Percentiles rank a stretch among this genome's conserved stretches.
These are phyloP conservation scores for Drosophila trapezifrons DNA, from an alignment of 1,140 invertebrate species.

Conservation along the genomic window DNA sequence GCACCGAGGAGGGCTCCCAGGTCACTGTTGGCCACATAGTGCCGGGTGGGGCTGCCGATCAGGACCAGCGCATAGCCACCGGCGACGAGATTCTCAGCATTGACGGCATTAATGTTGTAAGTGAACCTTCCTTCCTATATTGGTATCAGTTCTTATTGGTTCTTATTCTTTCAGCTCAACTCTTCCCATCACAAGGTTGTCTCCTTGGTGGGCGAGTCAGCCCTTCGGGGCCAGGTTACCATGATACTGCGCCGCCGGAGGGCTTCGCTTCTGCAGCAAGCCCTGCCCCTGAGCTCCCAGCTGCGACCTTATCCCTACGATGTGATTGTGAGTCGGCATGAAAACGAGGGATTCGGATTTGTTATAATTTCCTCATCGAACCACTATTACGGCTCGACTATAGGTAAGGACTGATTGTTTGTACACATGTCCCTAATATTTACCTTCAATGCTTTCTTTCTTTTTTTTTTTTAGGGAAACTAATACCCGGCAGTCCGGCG, in stretches of 20 bases:
- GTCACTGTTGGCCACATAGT: slow-evolving; percentile 98
- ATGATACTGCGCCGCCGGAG: slow-evolving; percentile 88
- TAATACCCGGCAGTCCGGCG: slow-evolving; percentile 97
- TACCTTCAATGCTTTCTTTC: background rate
- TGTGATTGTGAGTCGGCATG: slow-evolving; percentile 93
- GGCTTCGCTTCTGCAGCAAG: slow-evolving; percentile 71
- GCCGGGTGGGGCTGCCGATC: slow-evolving; percentile 94
- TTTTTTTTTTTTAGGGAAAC: slow-evolving; percentile 87
- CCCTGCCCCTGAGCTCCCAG: slow-evolving; percentile 39
- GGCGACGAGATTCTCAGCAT: slow-evolving; percentile 96
- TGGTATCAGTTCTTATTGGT: background rate
- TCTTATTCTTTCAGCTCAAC: slow-evolving; percentile 85
- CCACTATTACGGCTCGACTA: slow-evolving; percentile 90
- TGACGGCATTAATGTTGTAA: slow-evolving; percentile 90
- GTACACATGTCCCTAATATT: too few relatives aligned
- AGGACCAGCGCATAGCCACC: slow-evolving; percentile 92
- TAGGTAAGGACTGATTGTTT: slow-evolving; percentile 87
- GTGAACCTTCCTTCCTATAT: background rate
- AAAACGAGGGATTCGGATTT: slow-evolving; percentile 99
- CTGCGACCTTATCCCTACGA: slow-evolving; percentile 89
- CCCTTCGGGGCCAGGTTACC: slow-evolving; percentile 89
- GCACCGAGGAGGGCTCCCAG: slow-evolving; percentile 98
- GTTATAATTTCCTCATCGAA: slow-evolving; percentile 99
- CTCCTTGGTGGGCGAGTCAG: slow-evolving; percentile 93
- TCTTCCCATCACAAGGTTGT: slow-evolving; percentile 96